phyloP scores from a whole-genome alignment of 2,797 vertebrate genomes.

The Octomys mimax region DNA sequence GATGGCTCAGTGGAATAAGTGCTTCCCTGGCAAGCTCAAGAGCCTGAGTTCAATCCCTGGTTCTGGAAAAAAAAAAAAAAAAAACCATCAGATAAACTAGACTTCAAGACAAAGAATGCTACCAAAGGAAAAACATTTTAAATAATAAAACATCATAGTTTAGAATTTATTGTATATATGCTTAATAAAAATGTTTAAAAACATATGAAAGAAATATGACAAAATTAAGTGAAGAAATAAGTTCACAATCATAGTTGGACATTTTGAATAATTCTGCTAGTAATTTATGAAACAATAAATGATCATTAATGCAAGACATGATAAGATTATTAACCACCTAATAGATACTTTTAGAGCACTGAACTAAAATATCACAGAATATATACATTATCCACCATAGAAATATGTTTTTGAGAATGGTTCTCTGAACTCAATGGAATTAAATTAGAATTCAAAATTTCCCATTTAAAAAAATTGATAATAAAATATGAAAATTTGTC shows the following conservation, averaged over 20 bases:
- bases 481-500: neutral
- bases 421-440: neutral
- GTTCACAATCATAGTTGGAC: neutral
- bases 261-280: neutral
- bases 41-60: no score
- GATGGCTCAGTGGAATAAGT: no score
- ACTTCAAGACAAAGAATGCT: neutral
- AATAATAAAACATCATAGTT: neutral
- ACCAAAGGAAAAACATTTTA: neutral
- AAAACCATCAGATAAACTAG: neutral
- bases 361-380: neutral
- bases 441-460: neutral
- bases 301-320: neutral
- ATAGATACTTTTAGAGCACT: neutral
- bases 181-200: neutral
- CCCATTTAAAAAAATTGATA: slow-evolving; percentile 1
- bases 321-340: neutral
- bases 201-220: neutral
- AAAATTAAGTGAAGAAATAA: neutral
- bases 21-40: no score
- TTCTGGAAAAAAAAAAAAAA: no score
- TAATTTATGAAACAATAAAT: slow-evolving; percentile 12
- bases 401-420: slow-evolving; percentile 9
- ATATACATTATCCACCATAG: neutral
- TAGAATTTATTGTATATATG: neutral